These are phyloP conservation scores for Girardia tigrina DNA, from an alignment of 2,888 invertebrate genomes.

Conservation along the genomic window DNA sequence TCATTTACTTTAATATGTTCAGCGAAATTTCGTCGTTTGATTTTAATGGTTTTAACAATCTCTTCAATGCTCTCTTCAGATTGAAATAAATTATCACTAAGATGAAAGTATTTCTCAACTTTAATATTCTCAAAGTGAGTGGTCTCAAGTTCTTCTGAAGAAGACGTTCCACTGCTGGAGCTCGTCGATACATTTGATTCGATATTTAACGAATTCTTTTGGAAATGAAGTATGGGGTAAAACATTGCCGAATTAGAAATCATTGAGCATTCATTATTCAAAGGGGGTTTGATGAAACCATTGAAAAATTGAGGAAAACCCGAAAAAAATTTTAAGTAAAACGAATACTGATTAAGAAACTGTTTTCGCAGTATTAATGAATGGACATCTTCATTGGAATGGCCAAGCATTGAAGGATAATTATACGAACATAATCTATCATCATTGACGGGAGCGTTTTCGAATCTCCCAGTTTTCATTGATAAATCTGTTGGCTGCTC, in stretches of 20 bases:
- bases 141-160: neutral
- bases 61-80: neutral
- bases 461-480: neutral
- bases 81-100: neutral
- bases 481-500: neutral
- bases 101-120: neutral
- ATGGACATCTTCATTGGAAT: neutral
- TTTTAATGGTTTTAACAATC: neutral
- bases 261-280: neutral
- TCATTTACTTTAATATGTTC: neutral
- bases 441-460: neutral
- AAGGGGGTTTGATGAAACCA: neutral
- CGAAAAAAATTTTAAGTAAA: neutral
- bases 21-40: neutral
- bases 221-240: neutral
- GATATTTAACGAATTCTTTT: neutral
- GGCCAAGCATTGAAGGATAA: neutral
- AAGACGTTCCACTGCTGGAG: neutral
- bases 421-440: too few species aligned
- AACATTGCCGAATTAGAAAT: neutral
- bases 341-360: neutral
- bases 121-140: neutral
- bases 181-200: neutral
- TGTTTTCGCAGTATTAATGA: neutral
- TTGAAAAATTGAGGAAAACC: neutral